Evolutionary conservation across 2,888 invertebrate genomes (phyloP).

Genomic region (Meghimatium bilineatum): DNA sequence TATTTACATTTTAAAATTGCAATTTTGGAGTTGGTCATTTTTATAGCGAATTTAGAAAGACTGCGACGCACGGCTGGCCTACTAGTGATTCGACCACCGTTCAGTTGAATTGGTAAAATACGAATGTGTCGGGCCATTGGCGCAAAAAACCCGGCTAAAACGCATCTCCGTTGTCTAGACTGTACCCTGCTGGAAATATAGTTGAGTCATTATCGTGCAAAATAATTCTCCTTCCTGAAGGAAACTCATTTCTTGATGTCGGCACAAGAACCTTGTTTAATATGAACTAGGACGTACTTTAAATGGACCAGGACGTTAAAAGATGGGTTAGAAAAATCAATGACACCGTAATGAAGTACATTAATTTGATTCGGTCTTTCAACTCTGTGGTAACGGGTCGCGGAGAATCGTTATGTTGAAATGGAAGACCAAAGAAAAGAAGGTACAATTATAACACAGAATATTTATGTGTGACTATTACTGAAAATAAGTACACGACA

Average conservation of each 20-base stretch:
- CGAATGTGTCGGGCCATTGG: too few species aligned
- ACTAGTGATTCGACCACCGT: background rate
- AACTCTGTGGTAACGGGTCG: background rate
- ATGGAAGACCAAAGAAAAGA: background rate
- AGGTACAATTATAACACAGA: background rate
- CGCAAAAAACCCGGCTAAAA: too few species aligned
- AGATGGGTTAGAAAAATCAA: background rate
- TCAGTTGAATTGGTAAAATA: background rate
- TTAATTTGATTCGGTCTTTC: constrained; percentile 6
- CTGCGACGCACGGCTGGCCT: too few species aligned
- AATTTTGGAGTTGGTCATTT: too few species aligned
- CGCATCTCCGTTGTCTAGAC: too few species aligned
- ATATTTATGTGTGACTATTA: background rate
- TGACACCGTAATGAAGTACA: background rate
- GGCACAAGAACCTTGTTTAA: background rate
- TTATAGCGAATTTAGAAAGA: too few species aligned
- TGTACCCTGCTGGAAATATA: too few species aligned
- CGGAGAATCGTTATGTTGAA: background rate
- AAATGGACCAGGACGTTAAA: background rate
- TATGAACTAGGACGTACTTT: background rate
- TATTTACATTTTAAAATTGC: background rate
- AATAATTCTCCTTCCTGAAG: too few species aligned
- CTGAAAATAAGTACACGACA: background rate
- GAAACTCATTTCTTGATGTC: too few species aligned
- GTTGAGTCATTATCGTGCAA: too few species aligned